A percentile compares a stretch with the other conserved stretches of the same genome.
phyloP scores from a whole-genome alignment of 2,888 invertebrate genomes.

The Xestia rhomboidea region DNA sequence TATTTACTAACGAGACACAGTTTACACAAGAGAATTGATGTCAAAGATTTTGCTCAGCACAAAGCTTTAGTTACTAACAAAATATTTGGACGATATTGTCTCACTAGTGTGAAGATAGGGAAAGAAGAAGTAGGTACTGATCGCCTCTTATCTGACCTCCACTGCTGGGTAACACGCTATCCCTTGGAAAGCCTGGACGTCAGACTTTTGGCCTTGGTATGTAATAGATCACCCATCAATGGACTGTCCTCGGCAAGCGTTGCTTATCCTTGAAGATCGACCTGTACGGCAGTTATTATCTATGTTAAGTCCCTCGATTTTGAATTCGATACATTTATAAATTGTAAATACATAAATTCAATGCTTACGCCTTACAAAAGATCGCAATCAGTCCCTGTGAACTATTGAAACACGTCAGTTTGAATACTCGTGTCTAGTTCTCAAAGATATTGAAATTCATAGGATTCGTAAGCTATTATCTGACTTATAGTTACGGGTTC shows the following conservation, averaged over 20 bases:
- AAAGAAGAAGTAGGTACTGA: not conserved
- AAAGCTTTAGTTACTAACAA: constrained; percentile 3
- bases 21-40: constrained; percentile 23
- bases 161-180: not conserved
- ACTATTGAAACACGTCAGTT: constrained; percentile 30
- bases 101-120: no score
- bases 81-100: constrained; percentile 2
- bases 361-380: constrained; percentile 12
- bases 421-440: constrained; percentile 33
- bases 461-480: constrained; percentile 51
- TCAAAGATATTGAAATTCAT: constrained; percentile 50
- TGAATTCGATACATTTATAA: not conserved
- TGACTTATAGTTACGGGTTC: constrained; percentile 4
- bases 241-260: not conserved
- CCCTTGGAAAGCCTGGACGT: not conserved
- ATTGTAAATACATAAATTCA: constrained; percentile 21
- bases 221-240: not conserved
- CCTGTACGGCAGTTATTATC: not conserved
- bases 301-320: not conserved
- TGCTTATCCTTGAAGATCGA: not conserved
- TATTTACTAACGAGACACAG: constrained; percentile 17
- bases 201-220: not conserved
- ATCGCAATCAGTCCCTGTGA: constrained; percentile 31
- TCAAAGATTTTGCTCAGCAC: constrained; percentile 29
- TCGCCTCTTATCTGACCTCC: not conserved